Percentiles rank a stretch among this genome's conserved stretches.
phyloP scores from a whole-genome alignment of 2,888 invertebrate genomes.

The Philopedon plagiatum region DNA sequence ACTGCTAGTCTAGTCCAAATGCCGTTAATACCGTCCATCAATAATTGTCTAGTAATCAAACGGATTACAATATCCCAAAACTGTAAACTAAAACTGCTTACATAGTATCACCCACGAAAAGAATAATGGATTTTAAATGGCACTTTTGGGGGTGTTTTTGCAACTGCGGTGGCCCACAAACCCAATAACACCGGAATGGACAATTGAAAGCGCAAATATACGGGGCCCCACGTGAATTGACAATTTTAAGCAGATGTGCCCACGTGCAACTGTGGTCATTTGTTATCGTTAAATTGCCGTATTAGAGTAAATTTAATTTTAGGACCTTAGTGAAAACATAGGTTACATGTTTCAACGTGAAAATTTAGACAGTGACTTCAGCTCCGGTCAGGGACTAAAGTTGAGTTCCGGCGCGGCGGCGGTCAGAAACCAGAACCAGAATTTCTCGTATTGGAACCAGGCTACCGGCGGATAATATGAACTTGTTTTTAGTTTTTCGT shows the following conservation, averaged over 20 bases:
- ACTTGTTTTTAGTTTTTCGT: too few relatives aligned
- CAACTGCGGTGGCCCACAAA: slow-evolving; percentile 56
- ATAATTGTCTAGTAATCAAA: too few relatives aligned
- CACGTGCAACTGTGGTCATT: slow-evolving; percentile 25
- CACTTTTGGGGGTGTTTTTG: slow-evolving; percentile 55
- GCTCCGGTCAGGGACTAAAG: too few relatives aligned
- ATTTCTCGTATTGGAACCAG: too few relatives aligned
- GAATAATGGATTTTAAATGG: slow-evolving; percentile 56
- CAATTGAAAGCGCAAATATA: slow-evolving; percentile 45
- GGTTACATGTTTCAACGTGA: too few relatives aligned
- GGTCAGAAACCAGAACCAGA: too few relatives aligned
- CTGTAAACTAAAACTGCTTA: neutral
- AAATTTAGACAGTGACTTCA: too few relatives aligned
- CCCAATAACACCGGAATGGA: slow-evolving; percentile 44
- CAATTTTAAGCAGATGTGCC: slow-evolving; percentile 37
- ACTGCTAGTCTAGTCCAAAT: too few relatives aligned
- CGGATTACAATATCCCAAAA: neutral
- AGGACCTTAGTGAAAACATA: neutral
- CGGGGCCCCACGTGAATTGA: slow-evolving; percentile 42
- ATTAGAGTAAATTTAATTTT: slow-evolving; percentile 2
- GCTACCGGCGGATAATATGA: too few relatives aligned
- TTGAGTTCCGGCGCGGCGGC: too few relatives aligned
- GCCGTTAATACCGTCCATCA: too few relatives aligned
- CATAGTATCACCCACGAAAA: slow-evolving; percentile 28
- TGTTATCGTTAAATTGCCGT: slow-evolving; percentile 26